Conservation (phyloP, 2,113 vertebrate species). For the Artemisiospiza belli region DNA sequence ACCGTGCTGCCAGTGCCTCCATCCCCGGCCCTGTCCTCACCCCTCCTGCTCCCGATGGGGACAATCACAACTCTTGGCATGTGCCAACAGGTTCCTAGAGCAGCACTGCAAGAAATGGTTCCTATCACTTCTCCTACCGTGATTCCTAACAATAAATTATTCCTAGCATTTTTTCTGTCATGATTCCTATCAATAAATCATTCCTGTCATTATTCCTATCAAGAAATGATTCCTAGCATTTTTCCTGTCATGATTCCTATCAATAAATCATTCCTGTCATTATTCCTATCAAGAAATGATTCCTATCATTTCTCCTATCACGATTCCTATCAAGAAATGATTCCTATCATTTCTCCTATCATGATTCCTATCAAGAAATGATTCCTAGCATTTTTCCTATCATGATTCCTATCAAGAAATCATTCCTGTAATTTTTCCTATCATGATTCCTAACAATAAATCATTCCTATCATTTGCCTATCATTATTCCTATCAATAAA, state of each 20-base stretch:
- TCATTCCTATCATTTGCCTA: fast-evolving
- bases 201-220: too few species aligned
- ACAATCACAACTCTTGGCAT: fast-evolving
- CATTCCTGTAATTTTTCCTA: too few species aligned
- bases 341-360: too few species aligned
- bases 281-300: too few species aligned
- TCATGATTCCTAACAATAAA: background rate
- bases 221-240: too few species aligned
- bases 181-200: background rate
- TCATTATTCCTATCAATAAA: background rate
- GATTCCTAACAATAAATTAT: background rate
- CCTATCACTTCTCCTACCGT: too few species aligned
- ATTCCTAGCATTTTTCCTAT: too few species aligned
- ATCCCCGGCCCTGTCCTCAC: fast-evolving
- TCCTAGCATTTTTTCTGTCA: too few species aligned
- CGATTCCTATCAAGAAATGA: background rate
- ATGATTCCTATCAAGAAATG: background rate
- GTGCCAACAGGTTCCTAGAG: background rate
- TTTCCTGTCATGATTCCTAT: background rate
- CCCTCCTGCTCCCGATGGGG: fast-evolving
- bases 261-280: background rate
- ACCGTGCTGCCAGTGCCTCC: background rate
- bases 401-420: too few species aligned
- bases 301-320: too few species aligned
- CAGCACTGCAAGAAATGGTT: fast-evolving